Evolutionary conservation across 2,113 vertebrate genomes (phyloP).

Genomic region (Podiceps cristatus): DNA sequence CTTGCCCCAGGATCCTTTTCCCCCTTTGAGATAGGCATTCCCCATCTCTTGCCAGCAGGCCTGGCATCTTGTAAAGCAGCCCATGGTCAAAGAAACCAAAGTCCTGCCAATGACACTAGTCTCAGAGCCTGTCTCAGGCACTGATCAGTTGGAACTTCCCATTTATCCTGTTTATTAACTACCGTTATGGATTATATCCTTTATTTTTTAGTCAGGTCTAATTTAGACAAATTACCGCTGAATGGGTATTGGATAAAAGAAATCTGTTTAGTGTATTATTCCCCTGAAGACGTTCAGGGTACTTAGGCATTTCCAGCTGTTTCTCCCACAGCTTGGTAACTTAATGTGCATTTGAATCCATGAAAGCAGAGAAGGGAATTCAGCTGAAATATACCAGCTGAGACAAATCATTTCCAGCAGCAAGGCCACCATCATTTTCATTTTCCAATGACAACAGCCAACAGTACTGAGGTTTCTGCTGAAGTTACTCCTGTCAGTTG

Average conservation of each 20-base stretch:
- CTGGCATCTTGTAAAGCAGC: no score
- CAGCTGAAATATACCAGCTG: neutral
- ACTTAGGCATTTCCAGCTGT: neutral
- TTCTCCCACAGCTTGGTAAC: neutral
- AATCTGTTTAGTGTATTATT: neutral
- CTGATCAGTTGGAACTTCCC: no score
- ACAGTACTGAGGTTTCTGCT: neutral
- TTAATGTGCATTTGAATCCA: neutral
- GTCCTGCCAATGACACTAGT: no score
- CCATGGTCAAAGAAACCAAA: no score
- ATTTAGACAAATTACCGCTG: neutral
- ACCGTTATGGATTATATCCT: neutral
- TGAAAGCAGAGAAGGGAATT: neutral
- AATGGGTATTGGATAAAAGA: neutral
- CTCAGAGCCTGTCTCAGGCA: no score
- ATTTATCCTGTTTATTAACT: neutral
- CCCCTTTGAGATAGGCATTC: no score
- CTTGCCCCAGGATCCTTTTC: no score
- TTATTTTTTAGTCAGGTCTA: neutral
- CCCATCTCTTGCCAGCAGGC: no score
- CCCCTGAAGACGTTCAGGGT: neutral
- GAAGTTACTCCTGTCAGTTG: neutral
- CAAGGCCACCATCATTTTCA: neutral
- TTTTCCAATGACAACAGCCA: neutral
- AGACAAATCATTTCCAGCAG: neutral